Evolutionary conservation across 2,888 invertebrate species (phyloP), one percentile per base, ranked within the genome.

Genomic region (Pterostichus madidus): DNA sequence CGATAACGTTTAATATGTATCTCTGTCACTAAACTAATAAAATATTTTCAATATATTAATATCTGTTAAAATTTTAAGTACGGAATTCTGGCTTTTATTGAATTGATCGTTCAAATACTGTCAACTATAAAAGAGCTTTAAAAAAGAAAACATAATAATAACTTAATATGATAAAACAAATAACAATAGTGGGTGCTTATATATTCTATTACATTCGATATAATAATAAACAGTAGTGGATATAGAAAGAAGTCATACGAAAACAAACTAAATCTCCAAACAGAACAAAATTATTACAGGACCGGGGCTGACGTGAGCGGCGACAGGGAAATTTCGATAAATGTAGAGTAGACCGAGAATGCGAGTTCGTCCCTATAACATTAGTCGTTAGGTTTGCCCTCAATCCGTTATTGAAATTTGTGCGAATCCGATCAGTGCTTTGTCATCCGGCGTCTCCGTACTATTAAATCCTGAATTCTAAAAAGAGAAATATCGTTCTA

Each of bases 381-480:
- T 17, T 39, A 44, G 17, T 71, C 10, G 17, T 10, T 71, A 15
- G 17, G 17, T 39, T 71, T 71, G 2, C 5, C 10, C 61, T 87
- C 87, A 97, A 92, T 97, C 97, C 86, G 96, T 95, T 89, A 98
- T 95, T 87, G 98, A 98, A 89, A 99, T 95, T 92, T 99, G 99
- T 89, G 99, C 99, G 92, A 95, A 99, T 88, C 99, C 99, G 89
- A 99, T 94, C 86, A 99, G 93, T 61, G 98, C 96, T 88, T 97
- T 97, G 90, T 99, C 99, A 90, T 99, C 99, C 80, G 96, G 94
- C 84, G 95, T 93, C 91, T 97, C 97, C 87, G 95, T 95, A 78
- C 93, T 92, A 85, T 92, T 92, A 86, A 92, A 91, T 84, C 94
- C 94, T 84, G 95, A 94, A 89, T 92, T 93, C 93, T 93, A 87